phyloP scores from a whole-genome alignment of 2,888 invertebrate species.

The Pinctada fucata region DNA sequence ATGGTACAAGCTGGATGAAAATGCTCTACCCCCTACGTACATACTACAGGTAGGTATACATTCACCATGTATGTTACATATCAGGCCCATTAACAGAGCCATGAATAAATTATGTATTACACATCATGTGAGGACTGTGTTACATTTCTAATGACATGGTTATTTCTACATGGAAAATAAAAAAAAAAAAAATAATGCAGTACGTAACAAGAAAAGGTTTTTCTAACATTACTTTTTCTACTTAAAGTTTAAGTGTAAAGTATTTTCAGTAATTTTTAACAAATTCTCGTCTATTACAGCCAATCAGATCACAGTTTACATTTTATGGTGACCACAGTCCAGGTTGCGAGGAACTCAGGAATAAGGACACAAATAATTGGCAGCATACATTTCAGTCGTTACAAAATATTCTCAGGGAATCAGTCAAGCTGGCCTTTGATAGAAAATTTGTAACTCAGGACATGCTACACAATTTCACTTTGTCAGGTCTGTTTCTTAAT shows the following conservation, averaged over 20 bases:
- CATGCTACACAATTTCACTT: constrained; percentile 55
- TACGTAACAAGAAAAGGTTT: too few relatives aligned
- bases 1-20: constrained; percentile 72
- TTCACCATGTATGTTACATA: too few relatives aligned
- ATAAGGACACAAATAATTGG: constrained; percentile 59
- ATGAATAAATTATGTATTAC: too few relatives aligned
- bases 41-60: constrained; percentile 71
- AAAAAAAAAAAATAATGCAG: too few relatives aligned
- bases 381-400: constrained; percentile 49
- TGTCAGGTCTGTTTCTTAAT: too few relatives aligned
- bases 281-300: constrained; percentile 48
- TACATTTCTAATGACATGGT: too few relatives aligned
- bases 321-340: constrained; percentile 63
- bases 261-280: too few relatives aligned
- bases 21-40: constrained; percentile 68
- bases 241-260: too few relatives aligned
- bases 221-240: too few relatives aligned
- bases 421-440: constrained; percentile 52
- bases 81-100: too few relatives aligned
- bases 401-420: constrained; percentile 51
- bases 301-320: constrained; percentile 64
- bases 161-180: too few relatives aligned
- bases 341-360: constrained; percentile 57
- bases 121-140: too few relatives aligned
- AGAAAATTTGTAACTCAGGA: constrained; percentile 52